Evolutionary conservation across 2,113 vertebrate species (phyloP).

Genomic region (Camelus bactrianus): DNA sequence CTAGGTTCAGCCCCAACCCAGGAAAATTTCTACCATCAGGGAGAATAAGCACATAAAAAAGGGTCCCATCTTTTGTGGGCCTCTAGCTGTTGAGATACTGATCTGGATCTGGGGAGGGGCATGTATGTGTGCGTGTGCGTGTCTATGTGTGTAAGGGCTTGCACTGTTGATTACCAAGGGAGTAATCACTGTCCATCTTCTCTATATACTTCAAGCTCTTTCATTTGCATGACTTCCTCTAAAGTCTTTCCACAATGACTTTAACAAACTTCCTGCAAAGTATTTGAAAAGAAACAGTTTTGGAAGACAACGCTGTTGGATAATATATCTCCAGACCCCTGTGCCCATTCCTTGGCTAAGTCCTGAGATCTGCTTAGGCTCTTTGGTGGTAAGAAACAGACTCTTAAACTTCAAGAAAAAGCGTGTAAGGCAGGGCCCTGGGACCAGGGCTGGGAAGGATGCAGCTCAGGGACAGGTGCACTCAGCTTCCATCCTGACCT

Average conservation of each 20-base stretch:
- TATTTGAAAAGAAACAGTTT: neutral
- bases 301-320: neutral
- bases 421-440: neutral
- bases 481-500: neutral
- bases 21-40: neutral
- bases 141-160: too few relatives aligned
- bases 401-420: neutral
- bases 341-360: neutral
- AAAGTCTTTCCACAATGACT: neutral
- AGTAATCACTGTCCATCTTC: neutral
- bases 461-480: neutral
- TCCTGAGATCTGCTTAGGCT: neutral
- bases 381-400: neutral
- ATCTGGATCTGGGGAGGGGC: neutral
- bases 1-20: neutral
- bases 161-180: neutral
- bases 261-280: slow-evolving; percentile 9
- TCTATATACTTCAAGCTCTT: neutral
- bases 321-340: neutral
- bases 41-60: neutral
- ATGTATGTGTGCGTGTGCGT: neutral
- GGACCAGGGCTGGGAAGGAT: too few relatives aligned
- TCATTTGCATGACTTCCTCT: neutral
- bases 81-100: neutral
- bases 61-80: neutral